Base-by-base conservation (phyloP, 2,113 vertebrate genomes). In the Excalfactoria chinensis region DNA sequence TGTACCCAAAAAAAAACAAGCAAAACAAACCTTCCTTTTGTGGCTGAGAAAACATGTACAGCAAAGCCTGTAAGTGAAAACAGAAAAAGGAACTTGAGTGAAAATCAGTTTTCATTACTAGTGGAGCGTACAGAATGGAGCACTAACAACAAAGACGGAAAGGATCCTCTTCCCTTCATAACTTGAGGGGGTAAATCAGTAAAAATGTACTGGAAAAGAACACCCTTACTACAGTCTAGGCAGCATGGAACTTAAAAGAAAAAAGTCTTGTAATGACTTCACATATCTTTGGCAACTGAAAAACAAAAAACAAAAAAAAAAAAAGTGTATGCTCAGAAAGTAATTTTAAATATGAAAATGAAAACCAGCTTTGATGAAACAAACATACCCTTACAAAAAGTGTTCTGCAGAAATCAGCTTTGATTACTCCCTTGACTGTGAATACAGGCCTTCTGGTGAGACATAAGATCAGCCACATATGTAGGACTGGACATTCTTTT, bases 41-140 rank as follows among this genome's bases (percentile, higher is more conserved):
- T 44, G n/a, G 58, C 46, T 67, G 60, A 81, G 56, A 28, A 84
- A 86, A 77, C 4, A 21, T n/a, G 7, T 12, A n/a, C 21, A 69
- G 13, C 1, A 66, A 74, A 86, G 80, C 2, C 3, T 12, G 2
- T 13, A 41, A 53, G 7, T 20, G 46, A 67, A 81, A 55, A 14
- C 28, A 70, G 35, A 13, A 34, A 40, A 2, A 26, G 1, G 6
- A 49, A 37, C 8, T 16, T 37, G 5, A 68, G 66, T 0, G 0
- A 82, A 83, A 58, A 75, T 8, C 13, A 8, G 1, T 5, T 3
- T 34, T 74, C 5, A 1, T 15, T 78, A 26, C n/a, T 49, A 64
- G 28, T 19, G 49, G 4, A 71, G 5, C 9, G 25, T 15, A 1
- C 3, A n/a, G 37, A 89, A 66, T 2, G 73, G 30, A 79, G 64